Evolutionary conservation across 2,888 invertebrate species (phyloP).

Genomic region (Craniophora ligustri): DNA sequence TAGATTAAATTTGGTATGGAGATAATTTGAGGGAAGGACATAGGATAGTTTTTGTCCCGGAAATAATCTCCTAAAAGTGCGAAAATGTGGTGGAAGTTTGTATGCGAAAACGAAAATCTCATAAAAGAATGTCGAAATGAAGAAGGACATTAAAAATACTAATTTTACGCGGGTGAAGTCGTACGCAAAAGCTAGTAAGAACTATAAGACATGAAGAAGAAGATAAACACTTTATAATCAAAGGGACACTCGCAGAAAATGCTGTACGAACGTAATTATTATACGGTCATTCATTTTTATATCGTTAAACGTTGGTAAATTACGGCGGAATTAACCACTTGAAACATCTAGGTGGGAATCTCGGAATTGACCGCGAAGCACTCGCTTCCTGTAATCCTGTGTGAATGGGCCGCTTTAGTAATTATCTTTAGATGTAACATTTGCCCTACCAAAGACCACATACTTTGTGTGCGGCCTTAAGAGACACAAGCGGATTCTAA

Average conservation of each 20-base stretch:
- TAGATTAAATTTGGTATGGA: too few relatives aligned
- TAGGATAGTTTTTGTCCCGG: too few relatives aligned
- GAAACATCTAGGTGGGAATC: constrained; percentile 43
- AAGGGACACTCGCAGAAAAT: constrained; percentile 15
- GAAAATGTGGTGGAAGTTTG: too few relatives aligned
- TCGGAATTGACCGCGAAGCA: constrained; percentile 38
- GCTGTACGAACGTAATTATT: constrained; percentile 15
- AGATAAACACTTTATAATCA: constrained; percentile 27
- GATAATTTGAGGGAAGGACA: too few relatives aligned
- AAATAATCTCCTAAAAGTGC: too few relatives aligned
- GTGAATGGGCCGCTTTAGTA: constrained; percentile 28
- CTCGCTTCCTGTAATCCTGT: constrained; percentile 42
- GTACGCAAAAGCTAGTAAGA: too few relatives aligned
- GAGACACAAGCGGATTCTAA: background rate
- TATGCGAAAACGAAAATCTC: too few relatives aligned
- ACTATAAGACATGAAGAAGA: too few relatives aligned
- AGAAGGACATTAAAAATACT: too few relatives aligned
- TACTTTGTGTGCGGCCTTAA: constrained; percentile 12
- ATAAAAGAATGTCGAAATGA: too few relatives aligned
- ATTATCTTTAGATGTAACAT: constrained; percentile 31
- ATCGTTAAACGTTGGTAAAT: constrained; percentile 36
- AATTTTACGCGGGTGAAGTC: too few relatives aligned
- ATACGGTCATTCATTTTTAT: constrained; percentile 18
- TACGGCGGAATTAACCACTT: constrained; percentile 39
- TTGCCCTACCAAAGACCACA: too few relatives aligned